Evolutionary conservation across 2,888 invertebrate species (phyloP).

Genomic region (Eupithecia centaureata): DNA sequence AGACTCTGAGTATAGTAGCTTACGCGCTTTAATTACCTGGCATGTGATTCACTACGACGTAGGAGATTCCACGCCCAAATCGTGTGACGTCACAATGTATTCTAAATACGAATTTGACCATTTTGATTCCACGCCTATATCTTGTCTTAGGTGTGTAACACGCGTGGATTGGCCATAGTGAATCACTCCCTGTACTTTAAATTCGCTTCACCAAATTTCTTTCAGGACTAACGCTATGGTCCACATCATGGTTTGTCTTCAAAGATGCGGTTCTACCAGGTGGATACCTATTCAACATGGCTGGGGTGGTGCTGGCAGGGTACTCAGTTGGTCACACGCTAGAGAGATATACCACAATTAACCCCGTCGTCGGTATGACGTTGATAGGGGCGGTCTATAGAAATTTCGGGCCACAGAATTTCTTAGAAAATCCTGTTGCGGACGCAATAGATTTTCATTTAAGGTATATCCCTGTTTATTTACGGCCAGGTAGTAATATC

Average conservation of each 20-base stretch:
- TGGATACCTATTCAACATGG: slow-evolving; percentile 68
- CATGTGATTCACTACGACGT: too few species aligned
- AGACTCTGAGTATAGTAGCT: too few species aligned
- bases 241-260: slow-evolving; percentile 69
- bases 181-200: too few species aligned
- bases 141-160: too few species aligned
- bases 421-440: slow-evolving; percentile 64
- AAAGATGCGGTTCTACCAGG: slow-evolving; percentile 64
- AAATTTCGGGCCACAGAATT: slow-evolving; percentile 64
- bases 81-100: too few species aligned
- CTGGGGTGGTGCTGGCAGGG: slow-evolving; percentile 63
- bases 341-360: slow-evolving; percentile 72
- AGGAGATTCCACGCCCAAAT: too few species aligned
- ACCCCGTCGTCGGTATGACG: slow-evolving; percentile 76
- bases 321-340: slow-evolving; percentile 73
- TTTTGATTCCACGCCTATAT: too few species aligned
- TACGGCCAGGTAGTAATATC: slow-evolving; percentile 42
- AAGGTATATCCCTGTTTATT: slow-evolving; percentile 59
- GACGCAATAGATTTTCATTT: slow-evolving; percentile 74
- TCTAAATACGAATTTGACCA: too few species aligned
- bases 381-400: slow-evolving; percentile 71
- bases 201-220: too few species aligned
- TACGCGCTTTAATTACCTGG: too few species aligned
- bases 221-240: slow-evolving; percentile 73
- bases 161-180: too few species aligned